phyloP scores from a whole-genome alignment of 1,140 invertebrate genomes.

The Chelonus insularis region DNA sequence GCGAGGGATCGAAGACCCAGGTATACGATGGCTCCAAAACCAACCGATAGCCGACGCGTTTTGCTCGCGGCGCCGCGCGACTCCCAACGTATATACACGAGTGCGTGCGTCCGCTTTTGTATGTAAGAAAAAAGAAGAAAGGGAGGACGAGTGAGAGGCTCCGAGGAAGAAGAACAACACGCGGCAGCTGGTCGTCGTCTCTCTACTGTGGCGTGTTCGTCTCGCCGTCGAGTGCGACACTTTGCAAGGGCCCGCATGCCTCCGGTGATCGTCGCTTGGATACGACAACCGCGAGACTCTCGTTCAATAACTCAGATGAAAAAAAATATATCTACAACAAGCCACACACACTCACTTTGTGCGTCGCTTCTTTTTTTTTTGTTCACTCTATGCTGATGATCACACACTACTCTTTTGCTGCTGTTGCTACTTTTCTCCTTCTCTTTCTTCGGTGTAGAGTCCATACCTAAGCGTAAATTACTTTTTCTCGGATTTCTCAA shows the following conservation, averaged over 20 bases:
- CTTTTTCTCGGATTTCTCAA: neutral
- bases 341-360: neutral
- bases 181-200: slow-evolving; percentile 4
- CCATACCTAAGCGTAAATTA: neutral
- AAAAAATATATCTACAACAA: neutral
- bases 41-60: slow-evolving; percentile 38
- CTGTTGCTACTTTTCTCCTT: no score
- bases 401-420: neutral
- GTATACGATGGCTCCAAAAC: slow-evolving; percentile 34
- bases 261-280: slow-evolving; percentile 3
- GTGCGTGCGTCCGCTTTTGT: slow-evolving; percentile 21
- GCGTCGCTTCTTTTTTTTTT: no score
- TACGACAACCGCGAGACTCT: slow-evolving; percentile 5
- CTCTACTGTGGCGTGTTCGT: neutral
- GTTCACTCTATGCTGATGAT: neutral
- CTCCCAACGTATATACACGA: slow-evolving; percentile 16
- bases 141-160: neutral
- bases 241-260: slow-evolving; percentile 6
- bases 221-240: slow-evolving; percentile 6
- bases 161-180: neutral
- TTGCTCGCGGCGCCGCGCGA: slow-evolving; percentile 32
- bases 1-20: slow-evolving; percentile 32
- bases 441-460: no score
- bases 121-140: neutral
- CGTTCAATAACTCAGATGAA: neutral